A percentile compares a stretch with the other conserved stretches of the same genome.
phyloP scores from a whole-genome alignment of 2,113 vertebrate species.

The Myxocyprinus asiaticus region DNA sequence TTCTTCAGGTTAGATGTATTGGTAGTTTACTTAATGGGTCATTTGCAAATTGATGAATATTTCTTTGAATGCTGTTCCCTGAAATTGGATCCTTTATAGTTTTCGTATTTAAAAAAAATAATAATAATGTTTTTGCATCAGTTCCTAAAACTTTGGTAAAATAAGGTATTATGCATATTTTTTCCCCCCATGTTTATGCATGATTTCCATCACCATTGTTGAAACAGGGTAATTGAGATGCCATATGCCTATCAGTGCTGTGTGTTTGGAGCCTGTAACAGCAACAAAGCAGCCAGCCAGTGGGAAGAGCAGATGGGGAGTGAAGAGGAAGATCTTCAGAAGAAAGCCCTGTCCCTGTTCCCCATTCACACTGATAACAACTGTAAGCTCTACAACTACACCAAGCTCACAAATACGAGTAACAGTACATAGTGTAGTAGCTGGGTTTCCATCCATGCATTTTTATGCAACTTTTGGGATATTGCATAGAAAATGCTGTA shows the following conservation, averaged over 20 bases:
- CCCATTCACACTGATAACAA: conserved; percentile 79
- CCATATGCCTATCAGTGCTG: conserved; percentile 96
- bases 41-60: conserved; percentile 20
- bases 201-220: not conserved
- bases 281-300: conserved; percentile 77
- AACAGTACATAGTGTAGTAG: no score
- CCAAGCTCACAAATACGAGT: no score
- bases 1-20: not conserved
- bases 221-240: conserved; percentile 86
- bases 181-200: not conserved
- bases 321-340: conserved; percentile 82
- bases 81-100: conserved; percentile 9
- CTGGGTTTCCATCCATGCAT: no score
- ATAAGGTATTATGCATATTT: no score
- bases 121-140: no score
- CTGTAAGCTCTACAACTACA: conserved; percentile 76
- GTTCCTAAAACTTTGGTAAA: not conserved
- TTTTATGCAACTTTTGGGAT: no score
- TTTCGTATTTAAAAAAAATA: not conserved
- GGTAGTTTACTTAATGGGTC: not conserved
- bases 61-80: not conserved
- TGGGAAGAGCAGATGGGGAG: conserved; percentile 78
- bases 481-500: no score
- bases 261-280: conserved; percentile 82
- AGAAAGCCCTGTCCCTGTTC: conserved; percentile 78